Conservation (phyloP, 2,888 invertebrate species). For the Linyphia triangularis region DNA sequence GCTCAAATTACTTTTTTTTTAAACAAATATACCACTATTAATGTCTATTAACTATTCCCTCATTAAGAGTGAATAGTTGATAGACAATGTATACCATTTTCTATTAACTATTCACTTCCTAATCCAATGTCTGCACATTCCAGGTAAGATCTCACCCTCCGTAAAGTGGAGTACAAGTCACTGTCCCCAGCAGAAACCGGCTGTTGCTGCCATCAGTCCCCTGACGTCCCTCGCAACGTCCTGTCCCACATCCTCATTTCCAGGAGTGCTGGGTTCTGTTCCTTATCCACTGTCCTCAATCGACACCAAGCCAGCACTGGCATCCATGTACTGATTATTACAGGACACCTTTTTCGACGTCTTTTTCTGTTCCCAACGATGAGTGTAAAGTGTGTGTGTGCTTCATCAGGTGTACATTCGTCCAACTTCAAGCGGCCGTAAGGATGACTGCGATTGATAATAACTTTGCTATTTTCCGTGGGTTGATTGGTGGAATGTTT, state of each 20-base stretch:
- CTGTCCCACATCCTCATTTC: conserved; percentile 71
- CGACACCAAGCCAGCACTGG: conserved; percentile 72
- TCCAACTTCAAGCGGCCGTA: not conserved
- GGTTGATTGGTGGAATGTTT: too few species aligned
- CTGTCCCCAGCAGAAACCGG: conserved; percentile 72
- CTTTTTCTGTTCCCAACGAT: not conserved
- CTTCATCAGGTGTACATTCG: not conserved
- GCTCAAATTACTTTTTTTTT: too few species aligned
- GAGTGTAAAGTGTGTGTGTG: not conserved
- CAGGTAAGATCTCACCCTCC: conserved; percentile 72
- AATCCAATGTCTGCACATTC: not conserved
- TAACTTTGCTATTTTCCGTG: too few species aligned
- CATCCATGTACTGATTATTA: conserved; percentile 70
- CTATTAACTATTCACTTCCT: not conserved
- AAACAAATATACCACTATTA: too few species aligned
- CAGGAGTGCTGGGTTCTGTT: conserved; percentile 72
- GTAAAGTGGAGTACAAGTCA: conserved; percentile 69
- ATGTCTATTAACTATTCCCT: too few species aligned
- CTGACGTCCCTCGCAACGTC: conserved; percentile 70
- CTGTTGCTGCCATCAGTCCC: conserved; percentile 73
- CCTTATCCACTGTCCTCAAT: conserved; percentile 70
- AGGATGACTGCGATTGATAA: too few species aligned
- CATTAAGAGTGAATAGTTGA: too few species aligned
- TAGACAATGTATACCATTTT: too few species aligned
- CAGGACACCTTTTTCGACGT: not conserved